These are phyloP conservation scores for western clawed frog (Xenopus tropicalis) DNA, from an alignment of 2,113 vertebrate genomes.

Conservation along the genomic window UCB_Xtro_10.0 CM004448.2:36910501-36911000, in stretches of 20 bases:
- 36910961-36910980: too few relatives aligned
- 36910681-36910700: background rate
- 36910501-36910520: background rate
- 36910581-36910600: background rate
- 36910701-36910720: background rate
- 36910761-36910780: background rate
- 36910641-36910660: background rate
- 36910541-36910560: conserved; percentile 1
- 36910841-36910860: too few relatives aligned
- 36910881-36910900: too few relatives aligned
- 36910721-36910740: background rate
- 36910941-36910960: too few relatives aligned
- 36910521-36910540: background rate
- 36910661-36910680: background rate
- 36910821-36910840: background rate
- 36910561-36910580: background rate
- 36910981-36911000: too few relatives aligned
- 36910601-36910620: conserved; percentile 20
- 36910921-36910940: too few relatives aligned
- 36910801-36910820: background rate
- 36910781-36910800: background rate
- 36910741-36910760: background rate
- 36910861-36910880: too few relatives aligned
- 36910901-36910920: too few relatives aligned
- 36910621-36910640: conserved; percentile 2